Conservation (phyloP, 2,888 invertebrate genomes). For the Halocaridina rubra region DNA sequence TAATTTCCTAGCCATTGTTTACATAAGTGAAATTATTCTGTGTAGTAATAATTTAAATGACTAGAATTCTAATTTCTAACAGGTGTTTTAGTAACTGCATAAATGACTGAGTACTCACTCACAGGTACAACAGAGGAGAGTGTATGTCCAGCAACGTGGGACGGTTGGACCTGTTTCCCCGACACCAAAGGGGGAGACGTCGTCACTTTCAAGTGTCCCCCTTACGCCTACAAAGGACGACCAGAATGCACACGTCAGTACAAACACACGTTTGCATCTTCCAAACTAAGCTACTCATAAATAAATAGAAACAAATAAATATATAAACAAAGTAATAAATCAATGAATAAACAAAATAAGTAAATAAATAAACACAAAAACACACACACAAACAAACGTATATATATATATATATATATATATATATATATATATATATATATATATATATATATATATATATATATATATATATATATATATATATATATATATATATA, state of each 20-base stretch:
- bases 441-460: background rate
- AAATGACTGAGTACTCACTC: no score
- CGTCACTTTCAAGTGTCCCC: slow-evolving; percentile 72
- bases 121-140: background rate
- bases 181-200: slow-evolving; percentile 69
- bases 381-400: background rate
- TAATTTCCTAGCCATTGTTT: no score
- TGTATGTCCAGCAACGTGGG: slow-evolving; percentile 74
- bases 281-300: background rate
- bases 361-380: background rate
- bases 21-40: no score
- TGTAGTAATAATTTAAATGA: no score
- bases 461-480: background rate
- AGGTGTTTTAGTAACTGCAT: no score
- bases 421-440: background rate
- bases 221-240: slow-evolving; percentile 74
- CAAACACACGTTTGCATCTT: slow-evolving; percentile 3
- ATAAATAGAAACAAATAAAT: no score
- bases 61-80: no score
- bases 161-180: slow-evolving; percentile 77
- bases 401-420: background rate
- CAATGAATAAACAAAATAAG: no score
- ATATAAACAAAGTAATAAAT: no score
- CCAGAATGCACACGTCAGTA: slow-evolving; percentile 74
- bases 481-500: background rate